Percentiles rank a stretch among this genome's conserved stretches.
Evolutionary conservation across 2,888 invertebrate species (phyloP).

Genomic region (Furcula furcula): DNA sequence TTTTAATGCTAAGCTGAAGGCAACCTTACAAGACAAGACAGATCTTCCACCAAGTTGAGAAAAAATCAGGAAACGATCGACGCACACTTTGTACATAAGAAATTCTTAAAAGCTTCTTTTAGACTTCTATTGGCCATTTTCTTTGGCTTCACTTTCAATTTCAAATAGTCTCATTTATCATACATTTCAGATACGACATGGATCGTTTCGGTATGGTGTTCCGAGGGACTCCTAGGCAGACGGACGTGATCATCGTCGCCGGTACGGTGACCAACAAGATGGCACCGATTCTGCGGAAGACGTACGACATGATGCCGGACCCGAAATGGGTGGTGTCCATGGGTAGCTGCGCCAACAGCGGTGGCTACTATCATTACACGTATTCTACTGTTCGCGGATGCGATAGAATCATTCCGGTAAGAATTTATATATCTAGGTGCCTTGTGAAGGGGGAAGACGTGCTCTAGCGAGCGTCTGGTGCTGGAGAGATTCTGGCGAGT

Average conservation of each 20-base stretch:
- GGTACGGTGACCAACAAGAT: slow-evolving; percentile 99
- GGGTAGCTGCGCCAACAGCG: slow-evolving; percentile 99
- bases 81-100: too few relatives aligned
- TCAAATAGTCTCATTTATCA: neutral
- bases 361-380: slow-evolving; percentile 99
- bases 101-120: too few relatives aligned
- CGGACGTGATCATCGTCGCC: slow-evolving; percentile 98
- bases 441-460: too few relatives aligned
- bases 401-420: slow-evolving; percentile 68
- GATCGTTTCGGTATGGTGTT: slow-evolving; percentile 98
- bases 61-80: too few relatives aligned
- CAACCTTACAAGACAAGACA: too few relatives aligned
- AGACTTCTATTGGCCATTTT: neutral
- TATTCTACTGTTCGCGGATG: slow-evolving; percentile 92
- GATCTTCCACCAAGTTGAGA: too few relatives aligned
- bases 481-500: too few relatives aligned
- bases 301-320: slow-evolving; percentile 98
- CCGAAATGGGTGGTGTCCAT: slow-evolving; percentile 99
- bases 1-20: too few relatives aligned
- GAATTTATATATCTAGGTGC: slow-evolving; percentile 1
- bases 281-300: slow-evolving; percentile 97
- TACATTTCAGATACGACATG: slow-evolving; percentile 93
- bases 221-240: slow-evolving; percentile 97
- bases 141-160: too few relatives aligned
- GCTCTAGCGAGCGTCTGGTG: too few relatives aligned